Conservation (phyloP, 2,888 invertebrate genomes). For the Neocrepidodera transversa region DNA sequence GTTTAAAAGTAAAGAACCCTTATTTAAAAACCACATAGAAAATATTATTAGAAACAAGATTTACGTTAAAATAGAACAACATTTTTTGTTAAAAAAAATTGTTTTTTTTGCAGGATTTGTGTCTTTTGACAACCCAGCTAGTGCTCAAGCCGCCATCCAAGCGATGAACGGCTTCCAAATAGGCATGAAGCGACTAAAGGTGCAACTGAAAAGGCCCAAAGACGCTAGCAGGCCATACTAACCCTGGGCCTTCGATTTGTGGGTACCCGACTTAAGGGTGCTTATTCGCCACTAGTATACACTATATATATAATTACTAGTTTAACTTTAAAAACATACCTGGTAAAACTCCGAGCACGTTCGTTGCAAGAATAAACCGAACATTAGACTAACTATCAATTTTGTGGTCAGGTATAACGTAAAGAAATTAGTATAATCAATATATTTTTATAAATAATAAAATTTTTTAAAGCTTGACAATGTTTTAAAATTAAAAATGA, state of each 20-base stretch:
- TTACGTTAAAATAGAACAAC: too few species aligned
- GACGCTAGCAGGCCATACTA: slow-evolving; percentile 98
- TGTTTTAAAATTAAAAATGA: too few species aligned
- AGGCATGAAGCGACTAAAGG: slow-evolving; percentile 99
- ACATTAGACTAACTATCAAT: slow-evolving; percentile 11
- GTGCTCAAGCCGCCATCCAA: slow-evolving; percentile 98
- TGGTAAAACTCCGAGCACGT: slow-evolving; percentile 47
- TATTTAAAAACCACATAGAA: too few species aligned
- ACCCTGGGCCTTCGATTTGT: slow-evolving; percentile 64
- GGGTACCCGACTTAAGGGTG: slow-evolving; percentile 51
- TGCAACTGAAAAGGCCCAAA: slow-evolving; percentile 98
- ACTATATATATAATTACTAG: slow-evolving; percentile 43
- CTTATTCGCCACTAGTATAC: slow-evolving; percentile 54
- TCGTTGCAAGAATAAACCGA: slow-evolving; percentile 26
- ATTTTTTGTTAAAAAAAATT: too few species aligned
- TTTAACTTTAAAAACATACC: slow-evolving; percentile 47
- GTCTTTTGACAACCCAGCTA: slow-evolving; percentile 98
- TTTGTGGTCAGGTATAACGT: background rate
- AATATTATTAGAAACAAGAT: too few species aligned
- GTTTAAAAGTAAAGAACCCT: too few species aligned
- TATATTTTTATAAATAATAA: too few species aligned
- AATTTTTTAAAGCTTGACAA: too few species aligned
- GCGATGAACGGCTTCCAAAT: slow-evolving; percentile 99
- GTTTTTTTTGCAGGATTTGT: slow-evolving; percentile 87
- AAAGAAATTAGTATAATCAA: background rate